Base-by-base conservation (phyloP, 2,113 vertebrate species). In the Pseudois nayaur region DNA sequence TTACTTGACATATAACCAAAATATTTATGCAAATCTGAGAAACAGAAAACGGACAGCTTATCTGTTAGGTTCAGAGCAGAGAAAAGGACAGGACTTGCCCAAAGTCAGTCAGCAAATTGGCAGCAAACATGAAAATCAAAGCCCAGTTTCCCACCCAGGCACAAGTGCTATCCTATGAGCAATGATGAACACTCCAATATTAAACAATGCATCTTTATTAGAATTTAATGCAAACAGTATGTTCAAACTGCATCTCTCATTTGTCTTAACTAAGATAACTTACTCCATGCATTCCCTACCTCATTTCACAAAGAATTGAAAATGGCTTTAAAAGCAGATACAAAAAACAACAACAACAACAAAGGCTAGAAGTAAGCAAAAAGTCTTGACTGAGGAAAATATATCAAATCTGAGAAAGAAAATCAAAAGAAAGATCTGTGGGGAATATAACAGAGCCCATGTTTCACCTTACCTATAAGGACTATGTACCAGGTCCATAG, bases 301-400 rank as follows among this genome's bases (percentile, higher is more conserved):
- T 96, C 67, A 64, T 76, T 84, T 95, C 67, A 91, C 59, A 87
- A 95, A 85, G 45, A 91, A 83, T 57, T 95, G 87, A 29, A 90
- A 97, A 89, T 62, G 57, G 74, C n/a, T 97, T 95, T 74, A 88
- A 79, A 95, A 92, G 17, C 36, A 81, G 55, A n/a, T 21, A 96
- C 0, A 16, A 83, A 50, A 79, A 52, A 50, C 3, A 50, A 50
- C 4, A 92, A 94, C 79, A 21, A 59, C 12, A 62, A 17, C 33
- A 64, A 71, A 40, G 4, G 19, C 43, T 0, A 88, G 21, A 94
- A 95, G 84, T 33, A 94, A 83, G 5, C 40, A 89, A 78, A 86
- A 89, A 89, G 21, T 87, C 45, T 48, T 6, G 14, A 87, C 45
- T 57, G 16, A 60, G 23, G 45, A 13, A 54, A 81, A 57, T 16